Base-by-base conservation (phyloP, 2,797 vertebrate genomes). In the Chloroceryle amazona region DNA sequence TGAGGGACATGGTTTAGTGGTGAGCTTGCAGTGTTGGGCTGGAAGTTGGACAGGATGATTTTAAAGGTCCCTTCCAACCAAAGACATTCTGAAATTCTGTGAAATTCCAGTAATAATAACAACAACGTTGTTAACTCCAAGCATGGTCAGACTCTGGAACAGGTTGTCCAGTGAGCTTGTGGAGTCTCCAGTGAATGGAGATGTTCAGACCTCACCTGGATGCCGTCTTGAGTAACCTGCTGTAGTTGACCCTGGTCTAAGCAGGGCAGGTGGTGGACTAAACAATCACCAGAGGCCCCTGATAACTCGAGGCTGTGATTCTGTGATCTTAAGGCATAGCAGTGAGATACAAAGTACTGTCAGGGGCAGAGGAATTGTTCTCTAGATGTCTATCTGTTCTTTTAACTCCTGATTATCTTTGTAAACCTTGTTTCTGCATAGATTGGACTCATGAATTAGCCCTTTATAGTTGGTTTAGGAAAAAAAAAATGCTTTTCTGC, bases 281-380 rank as follows among this genome's bases (percentile, higher is more conserved):
- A 22, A 12, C 39, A 13, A 11, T 23, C 13, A 70, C 65, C 47
- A 14, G 68, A 71, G 13, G 12, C 62, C 22, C 26, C 52, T 76
- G 21, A 22, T 52, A 0, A 46, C 13, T 31, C 0, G 1, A 41
- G 52, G 17, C 26, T 82, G 51, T 41, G 74, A 21, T 62, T 79
- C 33, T 35, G 18, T 18, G 41, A 15, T 33, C 25, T 20, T 13
- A 16, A 85, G 16, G 55, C 19, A 33, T 14, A 47, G 35, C n/a
- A 44, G 5, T 20, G 42, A 8, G 17, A 37, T 54, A 22, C 11
- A 0, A 1, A 63, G 3, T 28, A 13, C 19, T n/a, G 3, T 6
- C 20, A 72, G 49, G 25, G 17, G 6, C 10, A 58, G 52, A 33
- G 31, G 6, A 87, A 31, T 76, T 89, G 21, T 80, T 88, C n/a